phyloP scores from a whole-genome alignment of 2,113 vertebrate species.

The Notothenia rossii region DNA sequence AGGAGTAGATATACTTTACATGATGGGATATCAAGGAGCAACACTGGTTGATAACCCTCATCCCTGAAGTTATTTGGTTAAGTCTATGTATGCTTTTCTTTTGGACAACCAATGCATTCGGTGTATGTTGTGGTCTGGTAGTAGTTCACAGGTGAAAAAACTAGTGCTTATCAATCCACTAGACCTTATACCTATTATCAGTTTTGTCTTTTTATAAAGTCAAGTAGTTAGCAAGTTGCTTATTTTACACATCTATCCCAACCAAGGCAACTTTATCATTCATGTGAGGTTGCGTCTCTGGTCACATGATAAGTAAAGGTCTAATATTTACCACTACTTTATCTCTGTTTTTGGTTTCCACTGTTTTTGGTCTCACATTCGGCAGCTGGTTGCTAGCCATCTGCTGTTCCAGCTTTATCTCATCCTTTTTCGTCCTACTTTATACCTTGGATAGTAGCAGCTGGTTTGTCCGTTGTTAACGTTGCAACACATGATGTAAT shows the following conservation, averaged over 20 bases:
- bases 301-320: neutral
- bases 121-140: neutral
- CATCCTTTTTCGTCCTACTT: no score
- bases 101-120: neutral
- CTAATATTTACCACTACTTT: neutral
- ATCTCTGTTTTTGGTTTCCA: slow-evolving; percentile 1
- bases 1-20: neutral
- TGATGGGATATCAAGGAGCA: neutral
- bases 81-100: neutral
- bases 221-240: neutral
- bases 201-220: no score
- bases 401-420: neutral
- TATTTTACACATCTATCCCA: neutral
- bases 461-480: no score
- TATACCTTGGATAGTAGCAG: no score
- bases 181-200: neutral
- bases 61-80: neutral
- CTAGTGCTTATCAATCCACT: neutral
- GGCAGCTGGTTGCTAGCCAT: neutral
- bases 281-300: neutral
- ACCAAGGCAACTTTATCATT: neutral
- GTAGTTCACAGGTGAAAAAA: neutral
- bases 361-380: slow-evolving; percentile 2
- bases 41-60: slow-evolving; percentile 6
- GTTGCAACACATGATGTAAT: no score